A percentile compares a stretch with the other conserved stretches of the same genome.
phyloP scores from a whole-genome alignment of 2,888 invertebrate genomes.

The Chouioia cunea region DNA sequence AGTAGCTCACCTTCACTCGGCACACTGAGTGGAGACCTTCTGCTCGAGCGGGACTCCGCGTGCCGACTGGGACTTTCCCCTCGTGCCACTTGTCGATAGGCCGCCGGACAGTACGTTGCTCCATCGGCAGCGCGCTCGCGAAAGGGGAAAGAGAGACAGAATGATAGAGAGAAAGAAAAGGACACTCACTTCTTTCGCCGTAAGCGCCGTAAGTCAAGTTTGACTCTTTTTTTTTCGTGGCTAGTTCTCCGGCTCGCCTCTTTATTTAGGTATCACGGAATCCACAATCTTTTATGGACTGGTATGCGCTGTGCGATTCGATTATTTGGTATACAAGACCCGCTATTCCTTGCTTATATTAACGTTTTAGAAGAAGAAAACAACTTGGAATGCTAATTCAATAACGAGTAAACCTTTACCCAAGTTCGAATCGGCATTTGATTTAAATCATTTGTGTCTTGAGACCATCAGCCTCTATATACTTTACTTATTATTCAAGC shows the following conservation, averaged over 20 bases:
- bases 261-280: too few relatives aligned
- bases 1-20: constrained; percentile 7
- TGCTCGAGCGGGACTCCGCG: constrained; percentile 35
- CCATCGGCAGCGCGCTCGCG: constrained; percentile 26
- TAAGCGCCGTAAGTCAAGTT: background rate
- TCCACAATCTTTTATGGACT: too few relatives aligned
- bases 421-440: too few relatives aligned
- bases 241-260: background rate
- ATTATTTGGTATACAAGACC: too few relatives aligned
- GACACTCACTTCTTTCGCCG: constrained; percentile 38
- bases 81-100: constrained; percentile 51
- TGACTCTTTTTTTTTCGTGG: background rate
- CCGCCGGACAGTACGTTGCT: constrained; percentile 37
- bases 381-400: too few relatives aligned
- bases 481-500: too few relatives aligned
- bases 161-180: constrained; percentile 42
- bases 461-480: too few relatives aligned
- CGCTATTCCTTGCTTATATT: too few relatives aligned
- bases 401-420: too few relatives aligned
- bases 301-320: too few relatives aligned
- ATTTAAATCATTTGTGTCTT: too few relatives aligned
- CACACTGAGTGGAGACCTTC: constrained; percentile 21
- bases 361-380: too few relatives aligned
- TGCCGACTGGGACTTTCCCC: constrained; percentile 53
- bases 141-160: constrained; percentile 31